Conservation (phyloP, 2,797 vertebrate genomes). For the Choloepus didactylus region DNA sequence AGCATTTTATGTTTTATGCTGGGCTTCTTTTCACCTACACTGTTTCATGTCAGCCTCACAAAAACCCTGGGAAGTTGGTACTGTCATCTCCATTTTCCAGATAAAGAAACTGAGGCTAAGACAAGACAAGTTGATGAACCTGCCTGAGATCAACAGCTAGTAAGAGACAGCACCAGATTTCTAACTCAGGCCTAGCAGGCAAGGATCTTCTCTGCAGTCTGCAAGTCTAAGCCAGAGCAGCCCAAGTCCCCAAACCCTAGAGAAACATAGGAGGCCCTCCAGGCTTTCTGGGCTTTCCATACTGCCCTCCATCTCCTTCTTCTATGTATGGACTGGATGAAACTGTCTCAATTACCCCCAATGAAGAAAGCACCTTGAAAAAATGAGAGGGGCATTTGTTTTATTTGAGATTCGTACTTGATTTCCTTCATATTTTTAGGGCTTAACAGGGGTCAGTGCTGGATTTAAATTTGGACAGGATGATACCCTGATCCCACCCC, state of each 20-base stretch:
- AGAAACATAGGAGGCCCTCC: background rate
- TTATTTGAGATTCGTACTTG: background rate
- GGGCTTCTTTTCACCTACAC: no score
- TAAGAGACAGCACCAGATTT: accelerated
- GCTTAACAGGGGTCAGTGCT: no score
- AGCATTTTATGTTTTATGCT: background rate
- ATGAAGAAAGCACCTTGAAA: background rate
- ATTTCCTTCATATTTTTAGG: background rate
- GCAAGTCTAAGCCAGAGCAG: background rate
- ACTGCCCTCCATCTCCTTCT: background rate
- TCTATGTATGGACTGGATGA: background rate
- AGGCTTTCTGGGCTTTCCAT: background rate
- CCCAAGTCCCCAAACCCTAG: background rate
- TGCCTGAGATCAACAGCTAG: background rate
- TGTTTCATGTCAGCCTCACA: accelerated
- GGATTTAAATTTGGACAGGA: background rate
- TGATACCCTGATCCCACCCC: background rate
- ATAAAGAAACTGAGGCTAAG: background rate
- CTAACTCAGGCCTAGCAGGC: background rate
- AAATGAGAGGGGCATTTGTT: background rate
- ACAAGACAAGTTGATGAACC: no score
- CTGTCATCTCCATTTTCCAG: background rate
- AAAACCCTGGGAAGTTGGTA: background rate
- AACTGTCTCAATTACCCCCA: background rate
- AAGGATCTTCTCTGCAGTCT: background rate